Evolutionary conservation across 2,797 vertebrate genomes (phyloP), one percentile per base, ranked within the genome.

Genomic region (Mallotus villosus): DNA sequence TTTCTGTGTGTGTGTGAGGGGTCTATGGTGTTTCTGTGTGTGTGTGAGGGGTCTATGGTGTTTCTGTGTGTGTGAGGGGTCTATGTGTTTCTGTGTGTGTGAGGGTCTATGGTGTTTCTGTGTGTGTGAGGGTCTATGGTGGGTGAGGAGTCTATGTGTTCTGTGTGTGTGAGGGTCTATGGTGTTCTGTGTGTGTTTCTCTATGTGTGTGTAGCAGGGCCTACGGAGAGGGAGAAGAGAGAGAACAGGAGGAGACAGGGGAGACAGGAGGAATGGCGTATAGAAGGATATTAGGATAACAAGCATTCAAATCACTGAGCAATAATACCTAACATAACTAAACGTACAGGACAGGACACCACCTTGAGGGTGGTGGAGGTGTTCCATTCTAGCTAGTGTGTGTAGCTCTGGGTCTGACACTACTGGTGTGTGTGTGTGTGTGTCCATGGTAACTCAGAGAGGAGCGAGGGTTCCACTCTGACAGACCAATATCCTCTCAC

Each of bases 241-340:
- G 32, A 37, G n/a, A 12, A 11, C 2, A 59, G 12, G 17, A 72
- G 53, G 5, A 11, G 59, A 72, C 71, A 73, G 68, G 70, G 60
- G 11, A 14, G 61, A 75, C 66, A 77, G 74, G 61, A 70, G 80
- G 82, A 74, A 72, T 85, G 84, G 83, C 68, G 80, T 76, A 85
- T 71, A 78, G 77, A 84, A 19, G 79, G 62, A 57, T 79, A 81
- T 81, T 87, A 90, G 88, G 85, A 86, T 85, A 88, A 88, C 84
- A 90, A 91, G 89, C 85, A 88, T 87, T 84, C 84, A 90, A 90
- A 86, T 87, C 79, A 89, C 86, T 85, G 86, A 92, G 91, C 85
- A 91, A 91, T 72, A 65, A 86, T 88, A 90, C 76, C 90, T 92
- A 90, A 84, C 78, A 78, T 58, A 91, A 88, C 87, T 88, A 91